These are phyloP conservation scores for Acrobasis repandana DNA, from an alignment of 2,888 invertebrate species.

Conservation along the genomic window DNA sequence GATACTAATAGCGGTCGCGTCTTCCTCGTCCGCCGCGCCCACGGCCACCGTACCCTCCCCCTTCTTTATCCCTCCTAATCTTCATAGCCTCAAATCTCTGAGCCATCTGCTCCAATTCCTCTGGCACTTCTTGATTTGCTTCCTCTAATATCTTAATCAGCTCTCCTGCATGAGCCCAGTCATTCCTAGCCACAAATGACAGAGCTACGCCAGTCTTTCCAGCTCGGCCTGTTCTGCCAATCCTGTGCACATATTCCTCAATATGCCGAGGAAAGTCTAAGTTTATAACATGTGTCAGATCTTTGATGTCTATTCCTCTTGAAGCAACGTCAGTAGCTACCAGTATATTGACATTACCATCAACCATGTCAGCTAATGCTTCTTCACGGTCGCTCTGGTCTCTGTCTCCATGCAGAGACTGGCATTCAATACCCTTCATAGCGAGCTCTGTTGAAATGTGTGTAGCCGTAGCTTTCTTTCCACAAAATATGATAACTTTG, in stretches of 20 bases:
- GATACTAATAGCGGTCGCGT: constrained; percentile 52
- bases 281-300: constrained; percentile 95
- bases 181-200: constrained; percentile 89
- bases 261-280: constrained; percentile 97
- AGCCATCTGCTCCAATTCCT: constrained; percentile 89
- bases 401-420: constrained; percentile 94
- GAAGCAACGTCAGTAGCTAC: constrained; percentile 98
- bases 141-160: constrained; percentile 94
- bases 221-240: constrained; percentile 97
- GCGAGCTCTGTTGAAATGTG: constrained; percentile 91
- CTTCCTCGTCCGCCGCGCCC: constrained; percentile 58
- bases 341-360: constrained; percentile 90
- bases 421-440: constrained; percentile 86
- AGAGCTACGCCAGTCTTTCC: constrained; percentile 92
- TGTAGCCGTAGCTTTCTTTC: constrained; percentile 92
- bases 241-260: constrained; percentile 97
- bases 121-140: constrained; percentile 92
- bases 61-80: constrained; percentile 82
- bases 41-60: constrained; percentile 63
- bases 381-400: constrained; percentile 91
- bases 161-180: constrained; percentile 92
- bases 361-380: constrained; percentile 92
- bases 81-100: constrained; percentile 87
- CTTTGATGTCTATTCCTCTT: constrained; percentile 95
- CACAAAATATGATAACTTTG: constrained; percentile 95